These are phyloP conservation scores for Herpailurus yagouaroundi DNA, from an alignment of 2,113 vertebrate genomes.

Conservation along the genomic window DNA sequence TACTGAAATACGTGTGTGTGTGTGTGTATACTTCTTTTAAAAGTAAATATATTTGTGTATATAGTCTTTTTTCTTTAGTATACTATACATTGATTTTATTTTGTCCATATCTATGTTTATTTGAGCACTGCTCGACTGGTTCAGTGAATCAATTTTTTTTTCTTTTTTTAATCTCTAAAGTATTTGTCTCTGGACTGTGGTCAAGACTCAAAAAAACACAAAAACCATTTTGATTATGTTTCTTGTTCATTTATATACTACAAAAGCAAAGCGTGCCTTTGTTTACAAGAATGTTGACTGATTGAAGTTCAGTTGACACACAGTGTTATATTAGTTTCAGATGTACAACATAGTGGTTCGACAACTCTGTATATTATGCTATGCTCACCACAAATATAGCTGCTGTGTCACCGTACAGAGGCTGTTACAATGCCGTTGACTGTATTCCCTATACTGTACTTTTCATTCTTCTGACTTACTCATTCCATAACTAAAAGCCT, in stretches of 20 bases:
- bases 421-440: background rate
- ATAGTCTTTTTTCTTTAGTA: background rate
- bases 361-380: background rate
- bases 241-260: conserved; percentile 55
- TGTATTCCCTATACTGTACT: background rate
- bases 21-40: background rate
- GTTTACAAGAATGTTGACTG: conserved; percentile 47
- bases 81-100: conserved; percentile 25
- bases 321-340: background rate
- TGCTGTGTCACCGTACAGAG: background rate
- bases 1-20: background rate
- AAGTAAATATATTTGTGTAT: background rate
- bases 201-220: conserved; percentile 32
- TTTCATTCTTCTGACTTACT: background rate
- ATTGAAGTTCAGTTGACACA: background rate
- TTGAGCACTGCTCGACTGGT: background rate
- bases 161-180: background rate
- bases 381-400: background rate
- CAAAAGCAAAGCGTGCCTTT: conserved; percentile 27
- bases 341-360: background rate
- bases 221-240: conserved; percentile 41
- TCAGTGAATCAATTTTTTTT: background rate
- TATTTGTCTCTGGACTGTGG: conserved; percentile 45
- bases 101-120: conserved; percentile 32
- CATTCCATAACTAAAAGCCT: background rate